These are phyloP conservation scores for Idaea straminata DNA, from an alignment of 2,888 invertebrate genomes.

Conservation along the genomic window DNA sequence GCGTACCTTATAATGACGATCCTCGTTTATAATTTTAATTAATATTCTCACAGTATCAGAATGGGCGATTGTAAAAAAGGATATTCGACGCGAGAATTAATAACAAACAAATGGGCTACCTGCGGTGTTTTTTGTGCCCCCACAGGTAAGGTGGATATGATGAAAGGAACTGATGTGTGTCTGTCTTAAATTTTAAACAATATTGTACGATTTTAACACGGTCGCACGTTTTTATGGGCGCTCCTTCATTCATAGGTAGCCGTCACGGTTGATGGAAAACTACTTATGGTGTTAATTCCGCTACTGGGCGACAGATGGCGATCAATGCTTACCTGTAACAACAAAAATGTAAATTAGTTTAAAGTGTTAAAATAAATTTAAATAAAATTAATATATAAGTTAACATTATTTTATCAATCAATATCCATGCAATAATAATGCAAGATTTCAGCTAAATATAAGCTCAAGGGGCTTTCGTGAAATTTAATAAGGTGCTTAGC, in stretches of 20 bases:
- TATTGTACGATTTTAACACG: slow-evolving; percentile 73
- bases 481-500: not conserved
- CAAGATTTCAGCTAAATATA: not conserved
- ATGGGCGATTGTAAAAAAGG: slow-evolving; percentile 71
- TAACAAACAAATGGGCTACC: slow-evolving; percentile 81
- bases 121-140: slow-evolving; percentile 77
- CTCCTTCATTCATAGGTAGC: slow-evolving; percentile 67
- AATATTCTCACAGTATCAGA: slow-evolving; percentile 79
- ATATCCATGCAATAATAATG: not conserved
- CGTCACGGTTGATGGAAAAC: slow-evolving; percentile 49
- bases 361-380: slow-evolving; percentile 34
- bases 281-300: slow-evolving; percentile 35
- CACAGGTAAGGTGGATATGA: slow-evolving; percentile 73
- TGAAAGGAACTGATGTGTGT: slow-evolving; percentile 73
- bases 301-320: slow-evolving; percentile 68
- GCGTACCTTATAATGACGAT: slow-evolving; percentile 67
- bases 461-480: not conserved
- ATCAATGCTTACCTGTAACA: slow-evolving; percentile 43
- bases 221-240: slow-evolving; percentile 70
- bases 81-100: slow-evolving; percentile 79
- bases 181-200: slow-evolving; percentile 76
- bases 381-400: slow-evolving; percentile 16
- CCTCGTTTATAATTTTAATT: slow-evolving; percentile 79
- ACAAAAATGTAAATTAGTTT: slow-evolving; percentile 23
- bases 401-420: not conserved